Conservation (phyloP, 1,140 invertebrate species). For the Ostrea denselamellosa region DNA sequence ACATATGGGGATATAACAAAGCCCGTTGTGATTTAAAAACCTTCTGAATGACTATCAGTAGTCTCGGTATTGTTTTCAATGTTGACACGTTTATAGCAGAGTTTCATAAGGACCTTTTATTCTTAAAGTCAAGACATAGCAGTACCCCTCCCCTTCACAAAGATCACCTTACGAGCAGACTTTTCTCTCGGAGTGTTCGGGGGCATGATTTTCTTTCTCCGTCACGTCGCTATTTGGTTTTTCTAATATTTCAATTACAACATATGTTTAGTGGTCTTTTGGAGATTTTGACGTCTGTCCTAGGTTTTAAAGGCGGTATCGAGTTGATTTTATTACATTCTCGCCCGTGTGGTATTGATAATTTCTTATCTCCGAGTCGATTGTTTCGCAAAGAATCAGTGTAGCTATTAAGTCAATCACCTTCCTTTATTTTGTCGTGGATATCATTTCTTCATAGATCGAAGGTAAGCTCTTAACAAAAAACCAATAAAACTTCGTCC, state of each 20-base stretch:
- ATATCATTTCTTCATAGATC: neutral
- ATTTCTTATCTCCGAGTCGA: slow-evolving; percentile 2
- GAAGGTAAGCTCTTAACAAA: slow-evolving; percentile 14
- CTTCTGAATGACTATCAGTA: neutral
- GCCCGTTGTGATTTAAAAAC: slow-evolving; percentile 11
- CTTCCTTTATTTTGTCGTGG: neutral
- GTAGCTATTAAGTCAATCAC: neutral
- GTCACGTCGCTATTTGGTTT: neutral
- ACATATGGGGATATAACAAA: neutral
- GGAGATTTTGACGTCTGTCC: neutral
- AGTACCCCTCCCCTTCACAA: neutral
- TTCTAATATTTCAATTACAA: neutral
- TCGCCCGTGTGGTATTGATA: neutral
- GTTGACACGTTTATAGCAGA: neutral
- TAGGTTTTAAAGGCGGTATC: neutral
- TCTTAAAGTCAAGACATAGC: neutral
- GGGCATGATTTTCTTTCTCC: neutral
- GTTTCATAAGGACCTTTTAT: neutral
- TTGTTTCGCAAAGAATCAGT: neutral
- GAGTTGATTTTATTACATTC: neutral
- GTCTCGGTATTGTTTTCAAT: neutral
- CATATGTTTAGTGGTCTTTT: neutral
- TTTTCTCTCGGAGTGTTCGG: neutral
- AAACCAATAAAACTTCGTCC: no score
- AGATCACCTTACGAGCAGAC: neutral